phyloP scores from a whole-genome alignment of 2,113 vertebrate genomes.

The Vidua chalybeata region DNA sequence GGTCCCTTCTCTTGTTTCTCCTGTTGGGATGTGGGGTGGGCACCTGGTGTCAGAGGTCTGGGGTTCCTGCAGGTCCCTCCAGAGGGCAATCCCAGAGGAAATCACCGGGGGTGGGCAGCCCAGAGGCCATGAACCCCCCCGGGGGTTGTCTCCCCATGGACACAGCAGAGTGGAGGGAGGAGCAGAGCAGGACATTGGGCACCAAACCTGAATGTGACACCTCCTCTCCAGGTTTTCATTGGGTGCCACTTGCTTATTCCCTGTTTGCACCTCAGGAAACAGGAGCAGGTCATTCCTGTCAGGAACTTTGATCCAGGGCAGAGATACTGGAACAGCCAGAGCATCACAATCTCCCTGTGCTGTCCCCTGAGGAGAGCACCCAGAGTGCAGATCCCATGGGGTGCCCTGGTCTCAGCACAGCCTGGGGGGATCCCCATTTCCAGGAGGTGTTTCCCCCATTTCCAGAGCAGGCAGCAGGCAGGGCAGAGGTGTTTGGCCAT shows the following conservation, averaged over 20 bases:
- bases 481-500: background rate
- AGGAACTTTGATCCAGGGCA: background rate
- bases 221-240: background rate
- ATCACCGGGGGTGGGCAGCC: background rate
- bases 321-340: background rate
- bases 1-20: background rate
- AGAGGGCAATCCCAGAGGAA: background rate
- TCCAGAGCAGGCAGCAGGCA: background rate
- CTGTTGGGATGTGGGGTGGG: rapidly evolving
- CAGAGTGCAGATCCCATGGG: background rate
- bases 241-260: background rate
- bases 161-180: background rate
- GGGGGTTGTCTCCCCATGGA: rapidly evolving
- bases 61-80: background rate
- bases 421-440: background rate
- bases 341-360: background rate
- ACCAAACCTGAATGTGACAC: background rate
- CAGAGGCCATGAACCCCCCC: background rate
- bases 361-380: background rate
- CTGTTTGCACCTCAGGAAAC: background rate
- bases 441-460: background rate
- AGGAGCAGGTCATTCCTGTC: background rate
- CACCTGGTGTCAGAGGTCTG: background rate
- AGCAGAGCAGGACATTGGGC: background rate
- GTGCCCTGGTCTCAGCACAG: background rate